Evolutionary conservation across 2,113 vertebrate genomes (phyloP), one percentile per base, ranked within the genome.

Genomic region (Oxyruncus cristatus): DNA sequence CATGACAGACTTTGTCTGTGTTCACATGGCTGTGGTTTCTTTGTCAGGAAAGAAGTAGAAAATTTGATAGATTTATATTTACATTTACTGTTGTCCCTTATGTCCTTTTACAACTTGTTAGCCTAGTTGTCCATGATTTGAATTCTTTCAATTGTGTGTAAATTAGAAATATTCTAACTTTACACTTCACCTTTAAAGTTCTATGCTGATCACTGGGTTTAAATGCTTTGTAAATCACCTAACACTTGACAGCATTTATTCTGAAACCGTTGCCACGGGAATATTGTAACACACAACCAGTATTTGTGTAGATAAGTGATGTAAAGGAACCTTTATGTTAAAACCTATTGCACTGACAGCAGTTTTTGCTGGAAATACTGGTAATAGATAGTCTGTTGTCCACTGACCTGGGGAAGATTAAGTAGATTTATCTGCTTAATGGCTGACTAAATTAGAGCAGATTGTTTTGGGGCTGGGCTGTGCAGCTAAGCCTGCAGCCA

Each of bases 391-490:
- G 91, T 82, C 93, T 96, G 97, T 93, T 91, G 11, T 97, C 95
- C 97, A 86, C 78, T 97, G 97, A 88, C 88, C 96, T 97, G 96
- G 96, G 95, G 96, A 97, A 97, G 97, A 95, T 94, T 98, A 98
- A 98, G 97, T 89, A 98, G 98, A 98, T 98, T 98, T 97, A 96
- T 92, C 97, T 91, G 93, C 98, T 99, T 99, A 99, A 95, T 96
- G 97, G 98, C 98, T 99, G 97, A 97, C 97, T 96, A 97, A 98
- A 98, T 99, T 99, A 99, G 98, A 98, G 97, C 97, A 98, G 89
- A 62, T 94, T 98, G 97, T 97, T 95, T 98, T 96, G 92, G 66
- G 93, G 82, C 95, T 76, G 94, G 88, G 68, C 83, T 58, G 55
- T 65, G 62, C 67, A 65, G 95, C 89, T 97, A 95, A 96, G 94